These are phyloP conservation scores for Ecliptopera silaceata DNA, from an alignment of 2,888 invertebrate species.

Conservation along the genomic window DNA sequence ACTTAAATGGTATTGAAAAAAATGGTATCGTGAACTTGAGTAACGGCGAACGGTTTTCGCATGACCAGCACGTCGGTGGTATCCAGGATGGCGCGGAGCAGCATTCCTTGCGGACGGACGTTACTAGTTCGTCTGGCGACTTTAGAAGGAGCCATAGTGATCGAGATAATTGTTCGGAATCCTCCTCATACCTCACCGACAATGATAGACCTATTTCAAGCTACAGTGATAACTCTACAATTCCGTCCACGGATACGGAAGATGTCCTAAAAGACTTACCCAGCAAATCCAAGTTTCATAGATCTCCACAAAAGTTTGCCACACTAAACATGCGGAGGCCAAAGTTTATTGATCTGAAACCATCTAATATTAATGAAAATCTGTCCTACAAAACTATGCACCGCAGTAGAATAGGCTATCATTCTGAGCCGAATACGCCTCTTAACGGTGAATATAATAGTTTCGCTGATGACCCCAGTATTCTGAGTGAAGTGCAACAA, in stretches of 20 bases:
- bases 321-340: slow-evolving; percentile 76
- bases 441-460: slow-evolving; percentile 60
- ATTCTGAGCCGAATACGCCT: slow-evolving; percentile 79
- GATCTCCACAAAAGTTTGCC: slow-evolving; percentile 78
- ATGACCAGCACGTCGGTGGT: slow-evolving; percentile 63
- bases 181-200: slow-evolving; percentile 77
- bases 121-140: slow-evolving; percentile 70
- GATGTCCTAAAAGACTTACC: slow-evolving; percentile 78
- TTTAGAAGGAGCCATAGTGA: slow-evolving; percentile 76
- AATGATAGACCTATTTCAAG: slow-evolving; percentile 79
- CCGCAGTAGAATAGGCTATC: slow-evolving; percentile 73
- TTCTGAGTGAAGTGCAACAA: slow-evolving; percentile 71
- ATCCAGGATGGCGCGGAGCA: slow-evolving; percentile 72
- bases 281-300: slow-evolving; percentile 74
- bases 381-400: slow-evolving; percentile 70
- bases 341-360: slow-evolving; percentile 74
- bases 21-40: slow-evolving; percentile 57
- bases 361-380: slow-evolving; percentile 58
- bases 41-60: slow-evolving; percentile 71
- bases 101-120: slow-evolving; percentile 75
- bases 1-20: slow-evolving; percentile 62
- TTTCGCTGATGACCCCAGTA: slow-evolving; percentile 61
- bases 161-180: slow-evolving; percentile 80
- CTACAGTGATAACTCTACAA: slow-evolving; percentile 78
- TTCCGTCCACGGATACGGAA: slow-evolving; percentile 78